These are phyloP conservation scores for Mastacembelus armatus DNA, from an alignment of 2,797 vertebrate species.

Conservation along the genomic window DNA sequence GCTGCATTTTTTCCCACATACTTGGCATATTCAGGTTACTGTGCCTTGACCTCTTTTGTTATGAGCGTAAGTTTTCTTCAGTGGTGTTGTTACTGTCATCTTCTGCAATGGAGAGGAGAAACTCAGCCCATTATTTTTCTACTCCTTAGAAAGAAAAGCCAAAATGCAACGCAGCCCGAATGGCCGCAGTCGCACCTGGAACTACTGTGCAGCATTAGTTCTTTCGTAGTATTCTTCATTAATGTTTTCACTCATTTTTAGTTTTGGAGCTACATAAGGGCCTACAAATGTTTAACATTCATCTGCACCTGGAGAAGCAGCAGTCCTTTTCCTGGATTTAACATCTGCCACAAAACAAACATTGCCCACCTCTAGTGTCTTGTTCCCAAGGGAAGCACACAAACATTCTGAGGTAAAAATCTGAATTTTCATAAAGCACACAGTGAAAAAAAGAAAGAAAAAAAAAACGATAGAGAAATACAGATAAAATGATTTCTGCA, in stretches of 20 bases:
- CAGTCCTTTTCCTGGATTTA: no score
- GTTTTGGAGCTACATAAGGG: no score
- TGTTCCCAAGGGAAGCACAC: no score
- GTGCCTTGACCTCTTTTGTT: slow-evolving; percentile 21
- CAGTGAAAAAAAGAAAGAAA: slow-evolving; percentile 2
- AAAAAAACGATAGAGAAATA: slow-evolving; percentile 21
- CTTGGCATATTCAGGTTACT: slow-evolving; percentile 35
- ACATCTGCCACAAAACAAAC: no score
- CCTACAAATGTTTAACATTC: no score
- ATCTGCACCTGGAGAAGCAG: no score
- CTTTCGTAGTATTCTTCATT: no score
- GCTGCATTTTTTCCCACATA: background rate
- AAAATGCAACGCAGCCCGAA: background rate
- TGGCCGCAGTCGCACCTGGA: background rate
- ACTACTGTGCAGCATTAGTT: no score
- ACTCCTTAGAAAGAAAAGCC: background rate
- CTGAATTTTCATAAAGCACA: slow-evolving; percentile 1
- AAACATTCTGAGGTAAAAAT: slow-evolving; percentile 23
- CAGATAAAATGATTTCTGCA: slow-evolving; percentile 29
- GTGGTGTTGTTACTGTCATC: background rate
- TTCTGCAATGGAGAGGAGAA: no score
- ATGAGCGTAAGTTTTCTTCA: slow-evolving; percentile 4
- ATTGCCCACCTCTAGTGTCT: no score
- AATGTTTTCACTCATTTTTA: no score
- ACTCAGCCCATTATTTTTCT: background rate